Percentiles rank a stretch among this genome's conserved stretches.
Evolutionary conservation across 2,888 invertebrate species (phyloP).

Genomic region (Macropis europaea): DNA sequence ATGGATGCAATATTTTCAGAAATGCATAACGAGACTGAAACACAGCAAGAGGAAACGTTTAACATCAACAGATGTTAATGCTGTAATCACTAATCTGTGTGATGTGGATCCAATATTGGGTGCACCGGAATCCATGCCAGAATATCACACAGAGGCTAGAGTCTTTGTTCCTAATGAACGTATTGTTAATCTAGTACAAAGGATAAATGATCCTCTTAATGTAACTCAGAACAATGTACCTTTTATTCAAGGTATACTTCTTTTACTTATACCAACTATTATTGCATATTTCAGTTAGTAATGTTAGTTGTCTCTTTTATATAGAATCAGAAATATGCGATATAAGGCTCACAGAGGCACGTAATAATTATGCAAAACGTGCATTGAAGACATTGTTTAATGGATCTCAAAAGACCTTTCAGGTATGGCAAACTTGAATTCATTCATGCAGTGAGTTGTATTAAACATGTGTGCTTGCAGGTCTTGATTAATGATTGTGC

Average conservation of each 20-base stretch:
- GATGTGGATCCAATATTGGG: constrained; percentile 77
- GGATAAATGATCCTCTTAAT: constrained; percentile 70
- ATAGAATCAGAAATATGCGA: constrained; percentile 76
- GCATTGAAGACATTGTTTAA: constrained; percentile 77
- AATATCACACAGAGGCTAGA: constrained; percentile 75
- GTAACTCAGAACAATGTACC: constrained; percentile 72
- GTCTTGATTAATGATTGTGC: constrained; percentile 77
- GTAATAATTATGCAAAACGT: constrained; percentile 76
- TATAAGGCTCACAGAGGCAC: constrained; percentile 70
- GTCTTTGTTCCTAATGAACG: constrained; percentile 76
- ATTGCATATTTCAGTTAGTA: neutral
- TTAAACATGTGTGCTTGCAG: constrained; percentile 40
- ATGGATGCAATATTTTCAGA: constrained; percentile 59
- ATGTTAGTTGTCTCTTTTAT: constrained; percentile 15
- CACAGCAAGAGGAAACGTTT: constrained; percentile 75
- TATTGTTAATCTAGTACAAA: constrained; percentile 70
- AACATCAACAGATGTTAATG: constrained; percentile 74
- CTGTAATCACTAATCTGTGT: constrained; percentile 76
- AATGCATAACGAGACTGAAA: constrained; percentile 77
- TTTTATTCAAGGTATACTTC: constrained; percentile 71
- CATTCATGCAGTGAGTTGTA: neutral
- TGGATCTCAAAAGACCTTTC: constrained; percentile 78
- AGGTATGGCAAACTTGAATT: constrained; percentile 61
- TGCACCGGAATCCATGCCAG: constrained; percentile 71
- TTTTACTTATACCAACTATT: neutral